These are phyloP conservation scores for Platerodrilus igneus DNA, from an alignment of 2,888 invertebrate species.

Conservation along the genomic window DNA sequence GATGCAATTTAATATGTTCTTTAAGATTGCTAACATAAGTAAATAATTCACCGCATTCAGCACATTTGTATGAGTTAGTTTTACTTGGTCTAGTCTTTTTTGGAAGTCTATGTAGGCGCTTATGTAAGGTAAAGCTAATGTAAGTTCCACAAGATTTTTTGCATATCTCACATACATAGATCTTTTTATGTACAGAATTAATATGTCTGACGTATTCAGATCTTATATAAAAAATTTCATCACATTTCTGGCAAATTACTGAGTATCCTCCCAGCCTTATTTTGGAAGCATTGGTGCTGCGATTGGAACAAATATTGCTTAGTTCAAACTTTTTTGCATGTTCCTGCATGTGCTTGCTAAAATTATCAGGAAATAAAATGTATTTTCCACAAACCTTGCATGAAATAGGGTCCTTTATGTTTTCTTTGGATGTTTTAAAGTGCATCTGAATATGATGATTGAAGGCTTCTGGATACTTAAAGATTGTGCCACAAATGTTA, in stretches of 20 bases:
- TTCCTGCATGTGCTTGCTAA: conserved; percentile 15
- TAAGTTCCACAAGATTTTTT: conserved; percentile 14
- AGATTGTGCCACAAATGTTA: conserved; percentile 10
- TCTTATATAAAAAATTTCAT: conserved; percentile 13
- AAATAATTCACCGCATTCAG: not conserved
- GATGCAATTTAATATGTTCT: conserved; percentile 2
- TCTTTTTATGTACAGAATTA: conserved; percentile 13
- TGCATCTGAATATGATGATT: conserved; percentile 9
- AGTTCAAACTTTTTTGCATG: conserved; percentile 12
- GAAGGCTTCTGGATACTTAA: conserved; percentile 7
- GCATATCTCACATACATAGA: conserved; percentile 13
- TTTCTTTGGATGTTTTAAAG: conserved; percentile 1
- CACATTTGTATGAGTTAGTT: conserved; percentile 6
- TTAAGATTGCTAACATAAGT: conserved; percentile 3
- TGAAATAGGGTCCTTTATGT: conserved; percentile 1
- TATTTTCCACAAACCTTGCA: conserved; percentile 16
- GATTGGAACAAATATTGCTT: not conserved
- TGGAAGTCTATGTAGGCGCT: conserved; percentile 9
- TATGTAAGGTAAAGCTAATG: conserved; percentile 14
- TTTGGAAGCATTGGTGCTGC: not conserved
- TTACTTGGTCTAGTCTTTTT: too few species aligned
- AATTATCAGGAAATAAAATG: conserved; percentile 15
- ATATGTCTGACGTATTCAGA: conserved; percentile 12
- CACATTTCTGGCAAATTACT: conserved; percentile 13
- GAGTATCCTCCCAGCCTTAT: conserved; percentile 15